Percentiles rank a stretch among this genome's conserved stretches.
phyloP scores from a whole-genome alignment of 2,888 invertebrate genomes.

The Ephialtes manifestator region DNA sequence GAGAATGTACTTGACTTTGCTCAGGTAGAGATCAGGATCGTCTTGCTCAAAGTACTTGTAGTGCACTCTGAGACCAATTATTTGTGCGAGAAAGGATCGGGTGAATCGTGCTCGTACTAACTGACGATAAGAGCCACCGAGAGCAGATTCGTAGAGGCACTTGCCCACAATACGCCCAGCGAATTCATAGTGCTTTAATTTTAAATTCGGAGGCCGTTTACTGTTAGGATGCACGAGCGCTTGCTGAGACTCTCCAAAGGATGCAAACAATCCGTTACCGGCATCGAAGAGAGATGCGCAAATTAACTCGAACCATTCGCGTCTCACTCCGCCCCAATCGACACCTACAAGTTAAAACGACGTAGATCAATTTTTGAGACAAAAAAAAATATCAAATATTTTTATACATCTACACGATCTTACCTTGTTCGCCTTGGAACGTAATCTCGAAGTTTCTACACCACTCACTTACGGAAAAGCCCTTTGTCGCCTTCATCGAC shows the following conservation, averaged over 20 bases:
- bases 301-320: slow-evolving; percentile 97
- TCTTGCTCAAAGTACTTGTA: slow-evolving; percentile 99
- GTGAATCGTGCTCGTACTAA: slow-evolving; percentile 96
- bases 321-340: slow-evolving; percentile 97
- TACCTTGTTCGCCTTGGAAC: slow-evolving; percentile 97
- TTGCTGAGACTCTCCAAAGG: slow-evolving; percentile 94
- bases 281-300: slow-evolving; percentile 96
- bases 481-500: slow-evolving; percentile 94
- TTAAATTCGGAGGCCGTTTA: slow-evolving; percentile 91
- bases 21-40: slow-evolving; percentile 96
- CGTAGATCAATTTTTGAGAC: background rate
- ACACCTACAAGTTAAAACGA: slow-evolving; percentile 88
- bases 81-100: slow-evolving; percentile 96
- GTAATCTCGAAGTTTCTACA: slow-evolving; percentile 97
- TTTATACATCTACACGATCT: slow-evolving; percentile 28
- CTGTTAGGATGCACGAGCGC: slow-evolving; percentile 97
- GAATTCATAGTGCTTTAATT: slow-evolving; percentile 96
- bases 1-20: slow-evolving; percentile 97
- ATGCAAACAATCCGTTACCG: slow-evolving; percentile 93
- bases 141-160: slow-evolving; percentile 96
- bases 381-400: too few relatives aligned
- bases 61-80: slow-evolving; percentile 96
- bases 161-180: slow-evolving; percentile 98
- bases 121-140: slow-evolving; percentile 95
- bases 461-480: slow-evolving; percentile 96